Evolutionary conservation across 2,888 invertebrate species (phyloP), one percentile per base, ranked within the genome.

Genomic region (Rutpela maculata): DNA sequence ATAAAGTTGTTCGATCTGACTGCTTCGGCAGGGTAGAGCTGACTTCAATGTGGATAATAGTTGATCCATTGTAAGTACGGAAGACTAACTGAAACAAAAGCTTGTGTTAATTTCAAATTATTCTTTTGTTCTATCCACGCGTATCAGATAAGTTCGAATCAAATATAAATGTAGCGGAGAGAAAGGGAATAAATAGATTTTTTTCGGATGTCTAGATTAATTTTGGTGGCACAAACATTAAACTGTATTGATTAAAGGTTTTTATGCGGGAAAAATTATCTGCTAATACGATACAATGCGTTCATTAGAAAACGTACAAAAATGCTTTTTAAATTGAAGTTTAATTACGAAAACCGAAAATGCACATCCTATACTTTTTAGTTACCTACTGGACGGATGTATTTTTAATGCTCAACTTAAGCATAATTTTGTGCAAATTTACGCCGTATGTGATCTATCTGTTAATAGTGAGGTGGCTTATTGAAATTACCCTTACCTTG

Each of bases 1-100:
- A 81, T 85, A 85, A 31, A 90, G 86, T 78, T 86, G 85, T 56
- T 85, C 83, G 75, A 90, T 89, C 85, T 90, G 89, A 57, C 77
- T 74, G 75, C 84, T 78, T 19, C 90, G 87, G 57, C 88, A 87
- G 3, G 89, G 89, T 77, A 88, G 86, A 11, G 68, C 56, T 63
- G 75, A 60, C 55, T 79, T 80, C 63, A 87, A 78, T 68, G 78
- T 74, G 9, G 79, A 72, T 76, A 85, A 73, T 69, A 69, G 71
- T 38, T 74, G 35, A 65, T 81, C 80, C 84, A 82, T 84, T 57
- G 62, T 63, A 26, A 56, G 57, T 38, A 43, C 3, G 19, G 26
- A 0, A 9, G 31, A 10, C 55, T 26, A n/a, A 7, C 70, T 70
- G 59, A 22, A 70, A 70, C 38, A 70, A 70, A 60, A 22, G 19